Evolutionary conservation across 1,140 invertebrate species (phyloP), one percentile per base, ranked within the genome.

Genomic region (Neuroterus valhalla): DNA sequence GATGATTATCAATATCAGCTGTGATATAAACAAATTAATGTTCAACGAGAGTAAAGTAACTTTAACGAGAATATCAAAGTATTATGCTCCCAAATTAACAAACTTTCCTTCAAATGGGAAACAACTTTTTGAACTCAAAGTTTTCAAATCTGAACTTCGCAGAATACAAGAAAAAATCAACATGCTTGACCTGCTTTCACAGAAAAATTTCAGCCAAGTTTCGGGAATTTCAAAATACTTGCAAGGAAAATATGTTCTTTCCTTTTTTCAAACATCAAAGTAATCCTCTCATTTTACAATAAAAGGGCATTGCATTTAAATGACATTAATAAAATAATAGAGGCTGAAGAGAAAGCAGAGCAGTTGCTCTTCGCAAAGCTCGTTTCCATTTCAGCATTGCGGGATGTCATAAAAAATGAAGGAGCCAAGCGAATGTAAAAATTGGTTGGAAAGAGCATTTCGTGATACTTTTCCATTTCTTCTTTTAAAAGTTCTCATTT

Each of bases 21-120:
- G 21, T 76, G 83, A 73, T 82, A 72, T 73, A 80, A 83, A 83
- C 79, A 81, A 83, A 81, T 82, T 80, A 82, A 74, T 70, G 70
- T 82, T 50, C 66, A 78, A 77, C 79, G 55, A 78, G 75, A 74
- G 74, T 55, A 45, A 62, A 31, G 55, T n/a, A 62, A 8, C 31
- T 38, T 38, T 8, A 38, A 23, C 6, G 19, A 21, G 50, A 52
- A 52, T 52, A 21, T 52, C 19, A 52, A 52, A 52, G 11, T 14
- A 21, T 26, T 52, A 6, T 52, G 19, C 21, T 52, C 50, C 10
- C 23, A 52, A 52, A 52, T 52, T 52, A 52, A 21, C 1, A 52
- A 52, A 52, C 50, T 52, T 52, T 52, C 12, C 31, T 38, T 19
- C 19, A 52, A 19, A 52, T 52, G 23, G 21, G 21, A 52, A 52